These are phyloP conservation scores for Harpalus rubripes DNA, from an alignment of 2,888 invertebrate genomes.

Conservation along the genomic window DNA sequence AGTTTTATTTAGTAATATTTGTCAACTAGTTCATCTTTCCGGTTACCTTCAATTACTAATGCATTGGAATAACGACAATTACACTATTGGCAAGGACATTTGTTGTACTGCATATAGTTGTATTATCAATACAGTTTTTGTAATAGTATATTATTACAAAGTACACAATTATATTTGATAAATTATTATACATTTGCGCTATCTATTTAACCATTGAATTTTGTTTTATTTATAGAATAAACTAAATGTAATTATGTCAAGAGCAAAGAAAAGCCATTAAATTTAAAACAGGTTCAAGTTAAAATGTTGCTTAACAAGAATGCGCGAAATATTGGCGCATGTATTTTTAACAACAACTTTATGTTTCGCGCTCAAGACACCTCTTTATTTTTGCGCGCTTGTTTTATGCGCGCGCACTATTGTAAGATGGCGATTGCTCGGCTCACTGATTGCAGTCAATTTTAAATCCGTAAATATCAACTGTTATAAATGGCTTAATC, in stretches of 20 bases:
- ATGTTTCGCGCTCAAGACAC: constrained; percentile 56
- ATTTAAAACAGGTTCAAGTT: constrained; percentile 41
- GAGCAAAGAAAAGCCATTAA: constrained; percentile 32
- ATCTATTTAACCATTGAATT: not conserved
- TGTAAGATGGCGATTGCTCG: constrained; percentile 77
- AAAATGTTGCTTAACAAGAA: constrained; percentile 31
- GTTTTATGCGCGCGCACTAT: constrained; percentile 67
- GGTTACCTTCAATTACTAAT: constrained; percentile 66
- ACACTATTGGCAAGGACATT: constrained; percentile 58
- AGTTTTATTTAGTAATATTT: constrained; percentile 41
- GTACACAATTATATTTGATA: constrained; percentile 15
- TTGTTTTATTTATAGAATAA: constrained; percentile 4
- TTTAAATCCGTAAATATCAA: constrained; percentile 81
- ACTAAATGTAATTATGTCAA: constrained; percentile 27
- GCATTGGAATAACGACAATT: constrained; percentile 56
- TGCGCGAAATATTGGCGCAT: constrained; percentile 10
- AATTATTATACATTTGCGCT: not conserved
- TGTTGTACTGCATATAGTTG: constrained; percentile 52
- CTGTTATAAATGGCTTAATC: constrained; percentile 84
- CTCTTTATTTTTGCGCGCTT: constrained; percentile 65
- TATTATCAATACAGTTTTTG: constrained; percentile 46
- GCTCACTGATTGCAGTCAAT: constrained; percentile 76
- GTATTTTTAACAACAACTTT: constrained; percentile 42
- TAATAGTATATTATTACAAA: constrained; percentile 38
- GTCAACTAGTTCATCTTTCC: constrained; percentile 66